These are phyloP conservation scores for Cygnus olor DNA, from an alignment of 2,797 vertebrate species.

Conservation along the genomic window DNA sequence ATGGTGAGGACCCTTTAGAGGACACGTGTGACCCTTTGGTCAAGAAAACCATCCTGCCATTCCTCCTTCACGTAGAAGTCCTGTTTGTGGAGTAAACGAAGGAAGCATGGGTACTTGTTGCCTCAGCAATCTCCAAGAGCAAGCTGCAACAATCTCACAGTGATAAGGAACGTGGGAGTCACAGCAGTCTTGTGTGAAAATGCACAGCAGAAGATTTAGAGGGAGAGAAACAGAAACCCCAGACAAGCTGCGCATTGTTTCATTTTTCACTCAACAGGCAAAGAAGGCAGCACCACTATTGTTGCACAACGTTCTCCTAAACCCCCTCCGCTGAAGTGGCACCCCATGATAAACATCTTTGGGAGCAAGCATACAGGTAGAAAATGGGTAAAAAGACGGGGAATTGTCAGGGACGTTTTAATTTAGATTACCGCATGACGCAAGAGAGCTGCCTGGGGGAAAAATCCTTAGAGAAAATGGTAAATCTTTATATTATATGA, in stretches of 20 bases:
- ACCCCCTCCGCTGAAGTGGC: neutral
- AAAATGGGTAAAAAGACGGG: conserved; percentile 6
- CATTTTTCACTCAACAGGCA: neutral
- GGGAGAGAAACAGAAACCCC: neutral
- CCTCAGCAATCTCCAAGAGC: neutral
- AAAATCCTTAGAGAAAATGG: conserved; percentile 55
- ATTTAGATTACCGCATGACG: neutral
- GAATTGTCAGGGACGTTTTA: neutral
- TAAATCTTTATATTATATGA: conserved; percentile 57
- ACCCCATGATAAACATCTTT: neutral
- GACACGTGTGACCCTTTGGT: neutral
- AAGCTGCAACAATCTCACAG: neutral
- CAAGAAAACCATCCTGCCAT: neutral
- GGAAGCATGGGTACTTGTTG: neutral
- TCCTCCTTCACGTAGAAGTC: neutral
- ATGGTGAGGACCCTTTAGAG: neutral
- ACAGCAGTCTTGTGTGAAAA: neutral
- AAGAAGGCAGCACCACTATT: neutral
- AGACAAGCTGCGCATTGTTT: neutral
- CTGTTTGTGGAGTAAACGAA: neutral
- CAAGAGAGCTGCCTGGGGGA: conserved; percentile 25
- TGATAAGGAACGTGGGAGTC: neutral
- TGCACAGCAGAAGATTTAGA: neutral
- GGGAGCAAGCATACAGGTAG: neutral
- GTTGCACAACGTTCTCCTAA: neutral